phyloP scores from a whole-genome alignment of 2,113 vertebrate genomes.

The Tragelaphus strepsiceros region DNA sequence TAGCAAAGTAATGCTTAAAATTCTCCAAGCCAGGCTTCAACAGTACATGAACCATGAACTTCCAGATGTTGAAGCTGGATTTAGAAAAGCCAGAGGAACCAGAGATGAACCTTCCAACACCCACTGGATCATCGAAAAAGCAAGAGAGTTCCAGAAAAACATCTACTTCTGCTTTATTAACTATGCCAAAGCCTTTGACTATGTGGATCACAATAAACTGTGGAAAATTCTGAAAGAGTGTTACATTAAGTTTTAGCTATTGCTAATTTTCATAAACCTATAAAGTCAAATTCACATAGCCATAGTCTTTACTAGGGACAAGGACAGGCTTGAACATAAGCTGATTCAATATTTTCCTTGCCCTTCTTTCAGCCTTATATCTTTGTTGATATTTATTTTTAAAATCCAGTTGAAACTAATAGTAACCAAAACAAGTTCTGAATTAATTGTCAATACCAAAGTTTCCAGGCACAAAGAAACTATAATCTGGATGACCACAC shows the following conservation, averaged over 20 bases:
- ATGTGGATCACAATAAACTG: not conserved
- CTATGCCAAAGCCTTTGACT: not conserved
- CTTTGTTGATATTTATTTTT: not conserved
- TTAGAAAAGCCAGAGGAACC: not conserved
- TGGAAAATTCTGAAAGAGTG: not conserved
- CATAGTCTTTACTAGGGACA: not conserved
- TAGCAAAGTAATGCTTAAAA: not conserved
- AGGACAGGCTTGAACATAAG: not conserved
- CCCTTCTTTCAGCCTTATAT: not conserved
- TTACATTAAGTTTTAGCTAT: not conserved
- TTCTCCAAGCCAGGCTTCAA: not conserved
- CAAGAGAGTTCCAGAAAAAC: not conserved
- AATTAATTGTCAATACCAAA: not conserved
- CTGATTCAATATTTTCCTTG: not conserved
- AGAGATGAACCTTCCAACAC: not conserved
- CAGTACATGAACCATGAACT: not conserved
- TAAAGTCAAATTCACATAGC: not conserved
- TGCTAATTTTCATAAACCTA: not conserved
- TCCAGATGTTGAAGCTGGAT: not conserved
- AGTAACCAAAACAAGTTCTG: not conserved
- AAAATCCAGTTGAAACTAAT: not conserved
- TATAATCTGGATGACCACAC: not conserved
- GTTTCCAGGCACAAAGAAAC: not conserved
- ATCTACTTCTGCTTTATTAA: not conserved
- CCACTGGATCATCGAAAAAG: not conserved